phyloP scores from a whole-genome alignment of 2,113 vertebrate genomes.

The Zosterops japonicus region DNA sequence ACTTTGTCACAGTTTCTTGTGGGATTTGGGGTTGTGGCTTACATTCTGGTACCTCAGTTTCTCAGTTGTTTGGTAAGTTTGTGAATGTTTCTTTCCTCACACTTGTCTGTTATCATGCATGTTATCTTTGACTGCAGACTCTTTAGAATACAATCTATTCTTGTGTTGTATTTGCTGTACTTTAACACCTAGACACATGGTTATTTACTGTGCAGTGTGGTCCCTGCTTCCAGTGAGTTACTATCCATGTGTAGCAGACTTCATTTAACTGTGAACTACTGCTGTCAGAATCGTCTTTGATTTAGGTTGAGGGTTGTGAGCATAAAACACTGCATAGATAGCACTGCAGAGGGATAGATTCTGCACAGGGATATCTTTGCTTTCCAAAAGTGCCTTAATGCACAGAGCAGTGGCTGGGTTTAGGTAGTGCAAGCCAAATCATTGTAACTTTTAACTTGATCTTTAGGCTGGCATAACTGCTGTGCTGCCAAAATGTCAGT shows the following conservation, averaged over 20 bases:
- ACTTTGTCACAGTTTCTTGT: background rate
- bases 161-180: background rate
- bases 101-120: background rate
- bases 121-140: background rate
- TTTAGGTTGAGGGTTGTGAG: background rate
- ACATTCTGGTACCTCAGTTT: background rate
- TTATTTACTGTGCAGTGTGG: background rate
- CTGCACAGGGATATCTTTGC: background rate
- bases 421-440: background rate
- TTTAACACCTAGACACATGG: background rate
- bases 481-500: background rate
- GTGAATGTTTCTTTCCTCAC: background rate
- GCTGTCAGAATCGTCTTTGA: background rate
- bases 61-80: background rate
- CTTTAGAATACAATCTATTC: background rate
- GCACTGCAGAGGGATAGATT: background rate
- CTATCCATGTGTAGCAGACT: background rate
- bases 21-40: background rate
- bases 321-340: background rate
- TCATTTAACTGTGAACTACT: background rate
- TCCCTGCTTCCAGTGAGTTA: background rate
- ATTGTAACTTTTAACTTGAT: background rate
- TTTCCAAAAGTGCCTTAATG: background rate
- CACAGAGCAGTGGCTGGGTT: background rate
- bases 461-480: background rate